Conservation (phyloP, 2,888 invertebrate genomes). For the Troides oblongomaculatus region DNA sequence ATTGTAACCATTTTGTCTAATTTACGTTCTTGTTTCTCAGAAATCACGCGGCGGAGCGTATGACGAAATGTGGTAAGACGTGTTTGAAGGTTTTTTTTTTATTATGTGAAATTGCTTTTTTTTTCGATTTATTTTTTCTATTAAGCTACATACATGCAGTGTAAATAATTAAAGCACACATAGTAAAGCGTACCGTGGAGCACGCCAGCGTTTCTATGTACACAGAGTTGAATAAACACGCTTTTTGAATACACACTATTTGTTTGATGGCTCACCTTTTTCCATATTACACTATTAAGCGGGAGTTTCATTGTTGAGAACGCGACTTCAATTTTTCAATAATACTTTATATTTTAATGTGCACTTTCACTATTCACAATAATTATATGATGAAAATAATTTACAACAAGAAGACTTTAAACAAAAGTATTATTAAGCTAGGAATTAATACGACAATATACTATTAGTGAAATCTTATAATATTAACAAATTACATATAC, state of each 20-base stretch:
- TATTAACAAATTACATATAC: no score
- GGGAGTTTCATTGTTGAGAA: constrained; percentile 25
- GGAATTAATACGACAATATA: no score
- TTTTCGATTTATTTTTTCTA: constrained; percentile 35
- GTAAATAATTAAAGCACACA: constrained; percentile 48
- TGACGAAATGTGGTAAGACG: constrained; percentile 44
- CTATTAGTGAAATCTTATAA: no score
- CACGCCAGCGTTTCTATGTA: constrained; percentile 53
- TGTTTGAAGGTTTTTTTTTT: constrained; percentile 39
- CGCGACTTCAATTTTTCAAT: not conserved
- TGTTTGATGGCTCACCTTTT: constrained; percentile 60
- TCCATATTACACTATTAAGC: constrained; percentile 41
- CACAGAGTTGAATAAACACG: constrained; percentile 60
- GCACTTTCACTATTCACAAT: not conserved
- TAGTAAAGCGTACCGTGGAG: constrained; percentile 44
- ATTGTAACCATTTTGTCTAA: constrained; percentile 31
- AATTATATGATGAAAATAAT: not conserved
- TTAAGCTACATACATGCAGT: constrained; percentile 38
- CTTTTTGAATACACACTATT: constrained; percentile 58
- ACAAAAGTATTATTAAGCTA: not conserved
- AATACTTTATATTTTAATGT: not conserved
- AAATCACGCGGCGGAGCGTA: constrained; percentile 30
- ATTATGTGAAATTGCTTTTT: constrained; percentile 36
- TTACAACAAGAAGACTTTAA: not conserved
- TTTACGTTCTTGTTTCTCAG: constrained; percentile 38